phyloP scores from a whole-genome alignment of 2,113 vertebrate species.

The Ailuropoda melanoleuca region DNA sequence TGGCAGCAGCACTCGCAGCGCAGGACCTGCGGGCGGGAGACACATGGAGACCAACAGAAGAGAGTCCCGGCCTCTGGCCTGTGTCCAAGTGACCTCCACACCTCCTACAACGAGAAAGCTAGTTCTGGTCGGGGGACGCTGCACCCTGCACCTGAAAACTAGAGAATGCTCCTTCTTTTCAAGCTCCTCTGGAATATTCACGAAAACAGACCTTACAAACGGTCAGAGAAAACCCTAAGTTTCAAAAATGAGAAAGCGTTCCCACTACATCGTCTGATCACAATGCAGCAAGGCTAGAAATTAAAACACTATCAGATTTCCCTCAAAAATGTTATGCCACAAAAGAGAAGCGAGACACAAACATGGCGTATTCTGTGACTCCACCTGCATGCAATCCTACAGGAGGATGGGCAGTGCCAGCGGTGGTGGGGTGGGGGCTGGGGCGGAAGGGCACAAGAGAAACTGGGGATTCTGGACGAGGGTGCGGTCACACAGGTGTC shows the following conservation, averaged over 20 bases:
- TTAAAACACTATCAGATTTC: accelerated
- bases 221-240: neutral
- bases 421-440: accelerated
- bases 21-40: no score
- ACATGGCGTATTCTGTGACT: accelerated
- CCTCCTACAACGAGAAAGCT: accelerated
- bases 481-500: neutral
- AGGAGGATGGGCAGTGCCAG: neutral
- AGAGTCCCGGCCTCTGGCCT: neutral
- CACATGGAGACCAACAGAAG: neutral
- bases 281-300: neutral
- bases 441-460: accelerated
- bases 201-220: no score
- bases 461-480: accelerated
- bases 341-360: neutral
- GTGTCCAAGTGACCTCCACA: no score
- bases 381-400: accelerated
- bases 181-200: neutral
- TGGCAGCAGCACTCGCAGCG: neutral
- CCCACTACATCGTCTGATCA: neutral
- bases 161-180: neutral
- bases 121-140: accelerated
- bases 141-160: neutral
- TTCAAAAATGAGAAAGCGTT: neutral
- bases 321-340: neutral